These are phyloP conservation scores for Tethea ocularis DNA, from an alignment of 2,888 invertebrate species.

Conservation along the genomic window DNA sequence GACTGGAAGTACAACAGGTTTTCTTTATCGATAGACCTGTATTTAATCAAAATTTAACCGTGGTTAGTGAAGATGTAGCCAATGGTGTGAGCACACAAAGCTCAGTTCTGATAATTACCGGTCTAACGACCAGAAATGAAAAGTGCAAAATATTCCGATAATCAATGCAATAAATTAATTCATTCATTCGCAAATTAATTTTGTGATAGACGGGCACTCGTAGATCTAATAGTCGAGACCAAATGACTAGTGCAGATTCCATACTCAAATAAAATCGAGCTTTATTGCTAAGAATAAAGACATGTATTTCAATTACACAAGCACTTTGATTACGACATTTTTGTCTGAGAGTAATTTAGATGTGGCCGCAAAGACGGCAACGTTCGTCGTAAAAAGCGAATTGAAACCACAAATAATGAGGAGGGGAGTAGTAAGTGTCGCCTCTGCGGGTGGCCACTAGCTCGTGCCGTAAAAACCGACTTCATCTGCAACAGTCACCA, in stretches of 20 bases:
- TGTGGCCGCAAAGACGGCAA: constrained; percentile 65
- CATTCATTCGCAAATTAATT: constrained; percentile 39
- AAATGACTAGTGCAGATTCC: background rate
- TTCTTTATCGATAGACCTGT: no score
- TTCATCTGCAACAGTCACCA: constrained; percentile 72
- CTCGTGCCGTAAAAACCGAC: constrained; percentile 81
- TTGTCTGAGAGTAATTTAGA: constrained; percentile 55
- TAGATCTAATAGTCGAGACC: background rate
- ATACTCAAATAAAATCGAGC: background rate
- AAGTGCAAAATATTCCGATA: constrained; percentile 14
- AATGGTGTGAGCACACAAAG: no score
- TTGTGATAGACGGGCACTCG: constrained; percentile 13
- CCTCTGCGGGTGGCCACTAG: constrained; percentile 75
- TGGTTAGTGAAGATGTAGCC: no score
- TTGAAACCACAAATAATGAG: constrained; percentile 82
- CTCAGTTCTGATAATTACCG: no score
- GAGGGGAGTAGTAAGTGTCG: constrained; percentile 62
- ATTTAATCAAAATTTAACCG: no score
- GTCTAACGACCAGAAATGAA: background rate
- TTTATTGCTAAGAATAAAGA: background rate
- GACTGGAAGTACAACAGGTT: no score
- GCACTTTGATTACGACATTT: constrained; percentile 53
- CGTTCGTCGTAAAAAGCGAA: constrained; percentile 76
- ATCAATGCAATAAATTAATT: constrained; percentile 41
- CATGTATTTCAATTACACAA: background rate